Percentiles rank a stretch among this genome's conserved stretches.
These are phyloP conservation scores for Drosophila kikkawai DNA, from an alignment of 1,140 invertebrate species.

Conservation along the genomic window DNA sequence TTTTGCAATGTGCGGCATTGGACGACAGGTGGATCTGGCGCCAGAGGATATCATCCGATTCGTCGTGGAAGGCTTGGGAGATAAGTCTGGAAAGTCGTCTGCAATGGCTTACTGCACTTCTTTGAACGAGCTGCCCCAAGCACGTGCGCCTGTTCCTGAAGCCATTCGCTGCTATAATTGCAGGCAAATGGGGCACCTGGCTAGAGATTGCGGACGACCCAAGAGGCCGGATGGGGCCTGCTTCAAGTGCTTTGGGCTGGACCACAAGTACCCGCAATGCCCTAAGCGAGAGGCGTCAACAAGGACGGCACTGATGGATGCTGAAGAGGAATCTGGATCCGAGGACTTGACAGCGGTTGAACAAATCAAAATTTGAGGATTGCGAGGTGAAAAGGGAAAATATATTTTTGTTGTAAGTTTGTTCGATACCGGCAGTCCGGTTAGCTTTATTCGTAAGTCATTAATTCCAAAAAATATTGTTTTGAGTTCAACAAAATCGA, in stretches of 20 bases:
- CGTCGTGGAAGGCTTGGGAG: not conserved
- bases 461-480: conserved; percentile 2
- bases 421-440: conserved; percentile 2
- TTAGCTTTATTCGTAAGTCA: conserved; percentile 1
- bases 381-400: conserved; percentile 5
- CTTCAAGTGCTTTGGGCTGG: conserved; percentile 7
- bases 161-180: conserved; percentile 4
- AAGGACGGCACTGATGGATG: not conserved
- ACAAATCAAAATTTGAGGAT: not conserved
- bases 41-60: conserved; percentile 1
- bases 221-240: conserved; percentile 11
- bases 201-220: not conserved
- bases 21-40: not conserved
- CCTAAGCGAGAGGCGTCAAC: not conserved
- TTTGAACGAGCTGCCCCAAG: no score
- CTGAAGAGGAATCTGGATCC: not conserved
- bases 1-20: not conserved
- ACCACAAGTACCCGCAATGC: not conserved
- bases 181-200: not conserved
- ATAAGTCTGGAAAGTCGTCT: not conserved
- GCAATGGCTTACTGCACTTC: not conserved
- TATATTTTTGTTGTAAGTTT: not conserved
- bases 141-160: not conserved
- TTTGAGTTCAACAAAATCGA: not conserved
- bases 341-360: not conserved